phyloP scores from a whole-genome alignment of 2,888 invertebrate genomes.

The Dicyrtomina minuta region DNA sequence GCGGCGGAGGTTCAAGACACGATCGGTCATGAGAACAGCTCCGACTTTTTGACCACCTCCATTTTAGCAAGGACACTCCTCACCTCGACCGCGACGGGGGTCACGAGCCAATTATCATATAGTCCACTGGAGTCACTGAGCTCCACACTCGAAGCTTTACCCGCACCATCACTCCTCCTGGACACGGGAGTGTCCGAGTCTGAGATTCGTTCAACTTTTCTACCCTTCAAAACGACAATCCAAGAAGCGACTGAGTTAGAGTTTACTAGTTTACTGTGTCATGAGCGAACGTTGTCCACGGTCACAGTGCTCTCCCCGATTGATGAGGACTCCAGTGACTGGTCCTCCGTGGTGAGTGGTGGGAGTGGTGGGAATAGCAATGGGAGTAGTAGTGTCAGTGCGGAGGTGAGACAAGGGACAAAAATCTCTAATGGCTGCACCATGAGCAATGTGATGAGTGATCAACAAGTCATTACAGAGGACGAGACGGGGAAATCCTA shows the following conservation, averaged over 20 bases:
- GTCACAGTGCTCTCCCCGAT: slow-evolving; percentile 50
- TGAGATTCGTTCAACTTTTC: slow-evolving; percentile 37
- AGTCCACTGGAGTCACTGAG: slow-evolving; percentile 48
- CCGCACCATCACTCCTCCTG: slow-evolving; percentile 39
- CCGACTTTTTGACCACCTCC: slow-evolving; percentile 52
- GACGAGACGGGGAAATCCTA: slow-evolving; percentile 53
- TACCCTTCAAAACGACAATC: slow-evolving; percentile 37
- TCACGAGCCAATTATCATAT: not conserved
- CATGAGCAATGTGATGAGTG: slow-evolving; percentile 15
- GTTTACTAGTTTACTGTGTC: slow-evolving; percentile 42
- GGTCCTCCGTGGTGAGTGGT: slow-evolving; percentile 9
- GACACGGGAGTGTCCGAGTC: slow-evolving; percentile 31
- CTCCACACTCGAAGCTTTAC: slow-evolving; percentile 49
- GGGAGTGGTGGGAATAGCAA: not conserved
- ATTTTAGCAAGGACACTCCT: slow-evolving; percentile 53
- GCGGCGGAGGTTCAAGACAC: slow-evolving; percentile 21
- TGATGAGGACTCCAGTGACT: slow-evolving; percentile 42
- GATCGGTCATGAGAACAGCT: slow-evolving; percentile 40
- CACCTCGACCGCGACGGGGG: slow-evolving; percentile 36
- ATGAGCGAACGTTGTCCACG: slow-evolving; percentile 40
- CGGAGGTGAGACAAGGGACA: not conserved
- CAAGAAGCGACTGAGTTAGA: slow-evolving; percentile 42
- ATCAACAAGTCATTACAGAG: slow-evolving; percentile 48
- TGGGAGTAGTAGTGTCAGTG: not conserved
- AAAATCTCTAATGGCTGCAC: slow-evolving; percentile 10